These are phyloP conservation scores for Clamator glandarius DNA, from an alignment of 2,797 vertebrate genomes.

Conservation along the genomic window DNA sequence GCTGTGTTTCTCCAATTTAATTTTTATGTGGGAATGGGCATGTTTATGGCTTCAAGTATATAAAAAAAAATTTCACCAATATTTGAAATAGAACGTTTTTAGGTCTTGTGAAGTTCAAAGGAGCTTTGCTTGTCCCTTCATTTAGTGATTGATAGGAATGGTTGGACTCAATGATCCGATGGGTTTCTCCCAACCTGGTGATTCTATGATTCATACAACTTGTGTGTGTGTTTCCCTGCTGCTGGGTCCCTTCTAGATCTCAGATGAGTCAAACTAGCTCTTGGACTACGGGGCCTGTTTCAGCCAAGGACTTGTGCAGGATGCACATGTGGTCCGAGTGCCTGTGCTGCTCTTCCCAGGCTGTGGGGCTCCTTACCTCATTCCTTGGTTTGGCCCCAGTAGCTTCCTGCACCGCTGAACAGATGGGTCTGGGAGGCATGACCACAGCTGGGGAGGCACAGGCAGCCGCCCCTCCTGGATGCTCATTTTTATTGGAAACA, in stretches of 20 bases:
- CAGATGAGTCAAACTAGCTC: neutral
- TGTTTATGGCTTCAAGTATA: neutral
- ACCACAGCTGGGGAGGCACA: neutral
- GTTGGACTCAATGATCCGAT: too few relatives aligned
- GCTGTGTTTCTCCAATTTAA: neutral
- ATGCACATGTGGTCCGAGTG: neutral
- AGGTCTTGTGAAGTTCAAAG: neutral
- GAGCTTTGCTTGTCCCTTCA: neutral
- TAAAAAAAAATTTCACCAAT: neutral
- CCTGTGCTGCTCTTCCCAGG: neutral
- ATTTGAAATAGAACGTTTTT: fast-evolving
- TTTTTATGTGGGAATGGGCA: neutral
- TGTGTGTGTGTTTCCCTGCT: neutral
- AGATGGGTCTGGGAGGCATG: neutral
- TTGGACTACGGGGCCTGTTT: fast-evolving
- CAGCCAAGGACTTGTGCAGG: neutral
- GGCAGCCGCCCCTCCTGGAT: neutral
- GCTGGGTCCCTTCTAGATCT: neutral
- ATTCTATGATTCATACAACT: too few relatives aligned
- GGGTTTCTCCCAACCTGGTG: too few relatives aligned
- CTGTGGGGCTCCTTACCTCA: neutral
- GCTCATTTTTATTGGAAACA: neutral
- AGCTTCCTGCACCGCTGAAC: fast-evolving
- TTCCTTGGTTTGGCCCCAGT: neutral
- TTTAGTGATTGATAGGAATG: too few relatives aligned